Conservation (phyloP, 1,140 invertebrate species). For the Pygmarrhopalites habei region DNA sequence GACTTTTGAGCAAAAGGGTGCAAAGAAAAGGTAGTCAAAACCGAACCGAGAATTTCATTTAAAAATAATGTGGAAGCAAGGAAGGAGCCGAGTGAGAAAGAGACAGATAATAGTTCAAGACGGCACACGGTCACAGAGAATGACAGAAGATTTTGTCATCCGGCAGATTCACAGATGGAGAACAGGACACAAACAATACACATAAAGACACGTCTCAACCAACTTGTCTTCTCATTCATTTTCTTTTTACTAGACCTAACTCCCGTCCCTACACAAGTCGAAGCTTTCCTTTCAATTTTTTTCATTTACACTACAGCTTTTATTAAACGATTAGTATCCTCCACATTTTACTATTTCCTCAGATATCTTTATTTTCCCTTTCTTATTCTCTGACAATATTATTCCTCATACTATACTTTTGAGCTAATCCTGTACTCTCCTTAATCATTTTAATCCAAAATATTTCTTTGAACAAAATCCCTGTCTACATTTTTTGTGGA, state of each 20-base stretch:
- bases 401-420: too few species aligned
- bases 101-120: slow-evolving; percentile 32
- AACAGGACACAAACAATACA: slow-evolving; percentile 33
- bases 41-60: slow-evolving; percentile 23
- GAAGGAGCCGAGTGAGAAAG: slow-evolving; percentile 36
- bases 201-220: slow-evolving; percentile 16
- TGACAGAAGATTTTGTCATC: slow-evolving; percentile 37
- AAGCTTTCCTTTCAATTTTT: too few species aligned
- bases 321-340: too few species aligned
- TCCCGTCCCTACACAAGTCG: not conserved
- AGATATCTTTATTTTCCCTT: too few species aligned
- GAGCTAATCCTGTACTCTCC: too few species aligned
- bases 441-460: too few species aligned
- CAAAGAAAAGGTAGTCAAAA: slow-evolving; percentile 19
- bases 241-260: not conserved
- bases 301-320: too few species aligned
- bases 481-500: too few species aligned
- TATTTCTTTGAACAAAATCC: too few species aligned
- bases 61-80: slow-evolving; percentile 37
- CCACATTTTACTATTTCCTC: too few species aligned
- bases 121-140: slow-evolving; percentile 34
- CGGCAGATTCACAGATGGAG: slow-evolving; percentile 37
- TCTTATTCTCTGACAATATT: too few species aligned
- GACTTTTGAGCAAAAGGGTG: not conserved
- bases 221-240: slow-evolving; percentile 8